These are phyloP conservation scores for Rhinoderma darwinii DNA, from an alignment of 2,113 vertebrate genomes.

Conservation along the genomic window DNA sequence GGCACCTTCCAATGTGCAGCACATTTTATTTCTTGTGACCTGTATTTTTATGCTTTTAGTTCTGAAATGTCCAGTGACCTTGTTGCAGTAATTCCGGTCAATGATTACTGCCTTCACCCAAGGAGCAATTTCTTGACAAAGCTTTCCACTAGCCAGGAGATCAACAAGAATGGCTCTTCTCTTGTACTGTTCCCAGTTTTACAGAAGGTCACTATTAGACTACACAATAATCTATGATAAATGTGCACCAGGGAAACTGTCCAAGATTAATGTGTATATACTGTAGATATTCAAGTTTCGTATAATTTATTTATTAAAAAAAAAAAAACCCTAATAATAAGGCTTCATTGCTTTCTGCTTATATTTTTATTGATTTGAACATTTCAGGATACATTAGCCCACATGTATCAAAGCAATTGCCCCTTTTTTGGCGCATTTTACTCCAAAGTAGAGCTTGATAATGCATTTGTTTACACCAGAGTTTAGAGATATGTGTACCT, in stretches of 20 bases:
- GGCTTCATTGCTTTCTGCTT: no score
- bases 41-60: slow-evolving; percentile 24
- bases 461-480: no score
- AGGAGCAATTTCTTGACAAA: not conserved
- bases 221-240: not conserved
- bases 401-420: no score
- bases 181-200: not conserved
- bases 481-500: no score
- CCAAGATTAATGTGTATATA: no score
- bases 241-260: not conserved
- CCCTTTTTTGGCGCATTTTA: no score
- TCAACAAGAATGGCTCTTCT: not conserved
- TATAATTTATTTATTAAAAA: no score
- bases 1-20: not conserved
- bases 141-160: slow-evolving; percentile 8
- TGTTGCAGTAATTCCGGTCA: slow-evolving; percentile 7
- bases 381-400: no score
- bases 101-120: not conserved
- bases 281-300: no score
- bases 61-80: slow-evolving; percentile 8
- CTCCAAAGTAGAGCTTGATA: no score
- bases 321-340: no score
- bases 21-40: not conserved
- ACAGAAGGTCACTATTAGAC: not conserved
- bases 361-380: no score